Conservation (phyloP, 1,140 invertebrate species). For the Aporrectodea caliginosa region DNA sequence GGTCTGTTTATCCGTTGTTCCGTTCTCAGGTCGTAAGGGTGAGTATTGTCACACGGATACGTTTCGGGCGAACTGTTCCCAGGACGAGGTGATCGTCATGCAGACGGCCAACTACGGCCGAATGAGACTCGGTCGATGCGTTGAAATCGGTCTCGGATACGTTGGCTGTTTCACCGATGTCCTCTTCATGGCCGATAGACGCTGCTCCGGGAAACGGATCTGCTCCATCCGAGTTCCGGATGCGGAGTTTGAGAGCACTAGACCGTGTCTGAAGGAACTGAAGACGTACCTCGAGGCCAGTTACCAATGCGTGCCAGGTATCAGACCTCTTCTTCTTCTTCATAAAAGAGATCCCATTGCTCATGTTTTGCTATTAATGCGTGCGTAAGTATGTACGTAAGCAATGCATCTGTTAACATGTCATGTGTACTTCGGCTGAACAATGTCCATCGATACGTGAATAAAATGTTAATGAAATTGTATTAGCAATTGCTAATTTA, state of each 20-base stretch:
- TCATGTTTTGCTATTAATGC: too few relatives aligned
- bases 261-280: constrained; percentile 19
- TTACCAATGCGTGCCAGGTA: constrained; percentile 23
- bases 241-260: constrained; percentile 1
- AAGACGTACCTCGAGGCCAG: constrained; percentile 20
- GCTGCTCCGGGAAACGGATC: constrained; percentile 19
- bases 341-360: too few relatives aligned
- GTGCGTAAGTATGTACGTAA: too few relatives aligned
- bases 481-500: too few relatives aligned
- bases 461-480: too few relatives aligned
- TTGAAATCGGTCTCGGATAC: constrained; percentile 12
- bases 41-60: constrained; percentile 17
- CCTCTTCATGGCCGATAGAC: constrained; percentile 1
- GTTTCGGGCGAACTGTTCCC: constrained; percentile 16
- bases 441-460: too few relatives aligned
- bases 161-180: constrained; percentile 18
- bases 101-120: constrained; percentile 22
- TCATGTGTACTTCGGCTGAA: too few relatives aligned
- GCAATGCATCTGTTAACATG: too few relatives aligned
- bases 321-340: too few relatives aligned
- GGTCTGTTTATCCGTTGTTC: too few relatives aligned
- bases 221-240: constrained; percentile 17
- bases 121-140: constrained; percentile 20
- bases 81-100: constrained; percentile 22
- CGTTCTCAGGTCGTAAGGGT: neutral